Percentiles rank a stretch among this genome's conserved stretches.
Evolutionary conservation across 2,888 invertebrate genomes (phyloP).

Genomic region (Calameuta filiformis): DNA sequence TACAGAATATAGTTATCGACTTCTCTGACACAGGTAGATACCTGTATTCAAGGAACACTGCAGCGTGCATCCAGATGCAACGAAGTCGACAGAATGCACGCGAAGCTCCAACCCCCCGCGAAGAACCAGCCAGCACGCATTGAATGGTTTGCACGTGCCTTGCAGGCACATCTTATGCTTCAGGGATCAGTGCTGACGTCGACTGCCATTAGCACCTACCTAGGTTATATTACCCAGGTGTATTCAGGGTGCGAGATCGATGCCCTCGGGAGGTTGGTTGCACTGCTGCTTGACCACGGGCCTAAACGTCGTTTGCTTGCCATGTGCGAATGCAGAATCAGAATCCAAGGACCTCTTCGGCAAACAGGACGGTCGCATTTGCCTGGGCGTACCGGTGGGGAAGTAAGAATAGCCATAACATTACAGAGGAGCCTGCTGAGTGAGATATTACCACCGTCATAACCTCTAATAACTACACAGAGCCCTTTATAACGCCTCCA

Average conservation of each 20-base stretch:
- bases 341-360: not conserved
- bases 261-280: not conserved
- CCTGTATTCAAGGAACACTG: not conserved
- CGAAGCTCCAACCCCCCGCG: not conserved
- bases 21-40: not conserved
- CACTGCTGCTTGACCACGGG: not conserved
- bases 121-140: not conserved
- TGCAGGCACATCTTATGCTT: not conserved
- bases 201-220: not conserved
- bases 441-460: constrained; percentile 63
- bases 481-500: constrained; percentile 61
- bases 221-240: not conserved
- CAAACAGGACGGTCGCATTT: not conserved
- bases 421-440: constrained; percentile 61
- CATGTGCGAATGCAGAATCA: not conserved
- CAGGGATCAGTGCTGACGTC: not conserved
- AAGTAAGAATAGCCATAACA: constrained; percentile 50
- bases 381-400: not conserved
- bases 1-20: not conserved
- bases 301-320: not conserved
- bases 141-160: not conserved
- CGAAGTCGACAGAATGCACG: not conserved
- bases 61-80: not conserved
- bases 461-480: constrained; percentile 63
- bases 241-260: not conserved